Conservation (phyloP, 1,140 invertebrate species). For the Zaprionus kolodkinae region DNA sequence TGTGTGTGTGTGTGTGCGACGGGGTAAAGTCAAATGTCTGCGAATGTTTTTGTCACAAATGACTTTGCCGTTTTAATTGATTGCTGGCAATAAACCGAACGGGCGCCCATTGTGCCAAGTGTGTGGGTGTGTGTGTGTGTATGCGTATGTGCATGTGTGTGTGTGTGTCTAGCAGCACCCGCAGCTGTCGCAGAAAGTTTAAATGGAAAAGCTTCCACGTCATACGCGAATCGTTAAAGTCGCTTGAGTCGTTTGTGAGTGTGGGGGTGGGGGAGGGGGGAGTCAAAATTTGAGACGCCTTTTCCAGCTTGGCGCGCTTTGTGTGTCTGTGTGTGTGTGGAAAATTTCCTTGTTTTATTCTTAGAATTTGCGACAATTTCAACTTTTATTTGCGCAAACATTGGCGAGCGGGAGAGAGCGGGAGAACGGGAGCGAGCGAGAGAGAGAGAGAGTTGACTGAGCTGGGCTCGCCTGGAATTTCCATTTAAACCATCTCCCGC, state of each 20-base stretch:
- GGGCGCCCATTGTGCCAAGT: slow-evolving; percentile 60
- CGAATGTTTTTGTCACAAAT: slow-evolving; percentile 80
- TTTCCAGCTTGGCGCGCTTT: slow-evolving; percentile 57
- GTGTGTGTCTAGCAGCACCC: slow-evolving; percentile 35
- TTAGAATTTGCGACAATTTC: slow-evolving; percentile 79
- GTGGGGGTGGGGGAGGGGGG: background rate
- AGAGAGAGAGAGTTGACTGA: background rate
- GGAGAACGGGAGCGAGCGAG: background rate
- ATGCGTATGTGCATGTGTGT: slow-evolving; percentile 17
- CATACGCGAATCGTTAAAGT: slow-evolving; percentile 53
- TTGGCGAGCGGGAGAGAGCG: background rate
- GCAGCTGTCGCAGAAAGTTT: slow-evolving; percentile 68
- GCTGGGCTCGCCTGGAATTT: slow-evolving; percentile 22
- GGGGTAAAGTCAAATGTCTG: slow-evolving; percentile 73
- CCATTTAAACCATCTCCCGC: slow-evolving; percentile 18
- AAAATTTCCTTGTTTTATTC: slow-evolving; percentile 69
- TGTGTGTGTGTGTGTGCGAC: slow-evolving; percentile 28
- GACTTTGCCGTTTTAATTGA: slow-evolving; percentile 80
- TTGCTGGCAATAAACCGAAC: slow-evolving; percentile 79
- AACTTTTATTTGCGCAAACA: slow-evolving; percentile 71
- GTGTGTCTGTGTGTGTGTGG: slow-evolving; percentile 44
- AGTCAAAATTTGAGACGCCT: slow-evolving; percentile 33
- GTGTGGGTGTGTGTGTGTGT: slow-evolving; percentile 5
- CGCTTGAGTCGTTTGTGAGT: slow-evolving; percentile 2
- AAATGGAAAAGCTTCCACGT: slow-evolving; percentile 77